Evolutionary conservation across 2,113 vertebrate species (phyloP).

Genomic region (Serinus canaria): DNA sequence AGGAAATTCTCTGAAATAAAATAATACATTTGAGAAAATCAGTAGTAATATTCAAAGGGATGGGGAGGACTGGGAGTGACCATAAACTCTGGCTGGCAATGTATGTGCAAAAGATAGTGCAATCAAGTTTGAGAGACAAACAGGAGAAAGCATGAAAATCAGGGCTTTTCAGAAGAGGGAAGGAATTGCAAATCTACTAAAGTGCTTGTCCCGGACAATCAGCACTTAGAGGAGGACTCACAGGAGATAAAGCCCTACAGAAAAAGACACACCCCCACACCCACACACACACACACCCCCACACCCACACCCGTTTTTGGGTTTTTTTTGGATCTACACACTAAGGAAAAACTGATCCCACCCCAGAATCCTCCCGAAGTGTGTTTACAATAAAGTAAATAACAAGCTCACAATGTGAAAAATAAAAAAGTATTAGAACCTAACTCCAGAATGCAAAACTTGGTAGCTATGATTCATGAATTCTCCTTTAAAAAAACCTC

Average conservation of each 20-base stretch:
- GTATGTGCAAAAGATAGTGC: background rate
- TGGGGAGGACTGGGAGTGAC: background rate
- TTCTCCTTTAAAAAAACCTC: background rate
- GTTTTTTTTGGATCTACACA: background rate
- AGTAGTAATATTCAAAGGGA: background rate
- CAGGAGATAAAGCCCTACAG: background rate
- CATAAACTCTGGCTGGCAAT: background rate
- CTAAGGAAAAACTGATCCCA: background rate
- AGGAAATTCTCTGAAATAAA: background rate
- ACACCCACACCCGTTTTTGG: fast-evolving
- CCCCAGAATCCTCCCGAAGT: background rate
- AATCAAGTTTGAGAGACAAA: background rate
- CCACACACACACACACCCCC: background rate
- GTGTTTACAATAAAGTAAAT: background rate
- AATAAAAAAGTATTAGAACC: background rate
- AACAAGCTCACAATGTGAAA: background rate
- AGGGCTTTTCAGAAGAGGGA: background rate
- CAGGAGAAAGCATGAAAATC: background rate
- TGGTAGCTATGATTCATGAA: background rate
- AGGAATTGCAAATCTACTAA: background rate
- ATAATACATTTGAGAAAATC: background rate
- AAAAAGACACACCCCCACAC: background rate
- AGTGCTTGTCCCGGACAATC: background rate
- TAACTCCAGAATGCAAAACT: background rate
- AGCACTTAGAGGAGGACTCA: background rate